phyloP scores from a whole-genome alignment of 2,113 vertebrate genomes.

The Tursiops truncatus region DNA sequence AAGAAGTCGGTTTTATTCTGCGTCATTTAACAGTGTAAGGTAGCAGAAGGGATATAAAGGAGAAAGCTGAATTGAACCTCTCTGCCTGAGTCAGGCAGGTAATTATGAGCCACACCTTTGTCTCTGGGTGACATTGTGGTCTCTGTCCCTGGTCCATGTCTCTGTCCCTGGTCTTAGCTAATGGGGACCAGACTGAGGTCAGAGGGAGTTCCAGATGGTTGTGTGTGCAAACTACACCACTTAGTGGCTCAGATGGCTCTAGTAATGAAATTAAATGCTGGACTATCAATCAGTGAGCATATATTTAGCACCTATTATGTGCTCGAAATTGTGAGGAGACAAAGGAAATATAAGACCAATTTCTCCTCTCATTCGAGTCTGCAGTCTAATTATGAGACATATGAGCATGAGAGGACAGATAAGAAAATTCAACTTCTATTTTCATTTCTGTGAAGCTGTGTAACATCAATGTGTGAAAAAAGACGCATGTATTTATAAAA shows the following conservation, averaged over 20 bases:
- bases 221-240: slow-evolving; percentile 47
- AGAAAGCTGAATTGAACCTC: neutral
- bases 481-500: neutral
- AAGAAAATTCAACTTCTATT: slow-evolving; percentile 4
- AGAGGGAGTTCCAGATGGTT: slow-evolving; percentile 62
- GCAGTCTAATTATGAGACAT: neutral
- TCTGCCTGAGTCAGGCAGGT: neutral
- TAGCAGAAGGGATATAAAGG: neutral
- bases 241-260: slow-evolving; percentile 64
- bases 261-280: slow-evolving; percentile 64
- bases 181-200: slow-evolving; percentile 54
- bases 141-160: slow-evolving; percentile 25
- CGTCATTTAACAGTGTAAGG: neutral
- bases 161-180: slow-evolving; percentile 29
- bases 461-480: neutral
- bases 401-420: neutral
- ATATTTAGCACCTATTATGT: slow-evolving; percentile 65
- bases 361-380: neutral
- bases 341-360: neutral
- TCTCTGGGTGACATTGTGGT: slow-evolving; percentile 53
- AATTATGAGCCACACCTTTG: neutral
- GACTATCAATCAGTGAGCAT: slow-evolving; percentile 60
- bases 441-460: neutral
- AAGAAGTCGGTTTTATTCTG: neutral
- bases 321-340: slow-evolving; percentile 19